Base-by-base conservation (phyloP, 2,797 vertebrate species). In the Notoglanidium macrostoma region DNA sequence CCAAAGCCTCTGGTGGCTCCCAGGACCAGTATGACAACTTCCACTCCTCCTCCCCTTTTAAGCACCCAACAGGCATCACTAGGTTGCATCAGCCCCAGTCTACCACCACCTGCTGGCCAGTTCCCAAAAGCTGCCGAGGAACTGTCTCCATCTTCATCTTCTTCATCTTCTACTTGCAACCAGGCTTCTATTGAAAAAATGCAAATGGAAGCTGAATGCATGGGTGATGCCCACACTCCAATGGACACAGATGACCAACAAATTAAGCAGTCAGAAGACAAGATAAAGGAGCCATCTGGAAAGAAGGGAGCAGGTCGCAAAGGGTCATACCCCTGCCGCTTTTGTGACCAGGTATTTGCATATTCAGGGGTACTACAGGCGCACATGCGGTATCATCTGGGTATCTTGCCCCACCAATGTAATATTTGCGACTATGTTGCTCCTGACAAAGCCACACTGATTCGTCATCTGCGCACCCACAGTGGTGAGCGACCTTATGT, bases 401-500 rank as follows among this genome's bases (percentile, higher is more conserved):
- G 98, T 85, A 97, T 97, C 91, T 96, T 97, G 0, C 97, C 98
- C 0, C 98, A 99, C 90, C 97, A 99, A 54, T 99, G 98, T 95
- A 98, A 98, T 96, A 98, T 99, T 93, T 99, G 98, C 15, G 97
- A 99, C 92, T 99, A 99, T 82, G 97, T 98, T 0, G 98, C 98
- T 0, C 98, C 98, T 0, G 98, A 99, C 95, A 99, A 98, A 92
- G 98, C 98, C 0, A 98, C 98, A 0, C 94, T 99, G 67, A 99
- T 99, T 93, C 96, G 98, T 8, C 98, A 99, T 92, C 93, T 99
- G 92, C 96, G 98, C 78, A 99, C 98, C 0, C 98, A 99, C 95
- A 99, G 98, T 0, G 98, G 98, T 1, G 98, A 99, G 93, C 95
- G 98, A 55, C 98, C 98, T 0, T 99, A 98, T 77, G 96, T 99